These are phyloP conservation scores for Spea bombifrons DNA, from an alignment of 2,113 vertebrate genomes.

Conservation along the genomic window DNA sequence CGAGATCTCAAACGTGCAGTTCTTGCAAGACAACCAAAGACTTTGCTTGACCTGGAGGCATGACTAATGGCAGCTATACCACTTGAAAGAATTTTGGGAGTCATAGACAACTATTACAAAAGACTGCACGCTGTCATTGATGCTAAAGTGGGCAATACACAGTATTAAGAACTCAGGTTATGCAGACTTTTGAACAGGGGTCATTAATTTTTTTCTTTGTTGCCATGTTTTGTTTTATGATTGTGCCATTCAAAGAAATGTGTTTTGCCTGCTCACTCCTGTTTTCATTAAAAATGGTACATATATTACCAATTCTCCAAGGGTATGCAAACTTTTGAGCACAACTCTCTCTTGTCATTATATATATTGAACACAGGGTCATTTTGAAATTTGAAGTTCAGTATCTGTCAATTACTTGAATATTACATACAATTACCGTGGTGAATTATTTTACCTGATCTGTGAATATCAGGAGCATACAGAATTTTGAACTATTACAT, in stretches of 20 bases:
- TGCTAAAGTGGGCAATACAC: background rate
- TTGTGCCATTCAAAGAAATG: background rate
- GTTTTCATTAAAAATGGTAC: too few relatives aligned
- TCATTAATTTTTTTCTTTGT: background rate
- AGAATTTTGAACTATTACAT: too few relatives aligned
- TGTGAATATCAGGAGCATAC: too few relatives aligned
- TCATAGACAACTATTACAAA: background rate
- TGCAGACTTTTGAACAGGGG: background rate
- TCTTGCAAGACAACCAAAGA: background rate
- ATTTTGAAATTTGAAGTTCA: too few relatives aligned
- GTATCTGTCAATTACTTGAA: too few relatives aligned
- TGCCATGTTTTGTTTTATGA: background rate
- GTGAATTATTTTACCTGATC: too few relatives aligned
- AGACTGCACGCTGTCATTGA: background rate
- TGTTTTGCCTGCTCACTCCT: background rate
- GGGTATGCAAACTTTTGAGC: too few relatives aligned
- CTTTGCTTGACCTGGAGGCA: background rate
- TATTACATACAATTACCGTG: too few relatives aligned
- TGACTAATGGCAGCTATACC: background rate
- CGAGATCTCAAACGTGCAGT: background rate
- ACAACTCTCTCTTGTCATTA: too few relatives aligned
- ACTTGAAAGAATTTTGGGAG: background rate
- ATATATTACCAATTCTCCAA: too few relatives aligned
- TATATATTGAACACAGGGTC: too few relatives aligned
- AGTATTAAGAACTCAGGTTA: constrained; percentile 2